Base-by-base conservation (phyloP, 2,888 invertebrate genomes). In the Hypomecis atomaria region DNA sequence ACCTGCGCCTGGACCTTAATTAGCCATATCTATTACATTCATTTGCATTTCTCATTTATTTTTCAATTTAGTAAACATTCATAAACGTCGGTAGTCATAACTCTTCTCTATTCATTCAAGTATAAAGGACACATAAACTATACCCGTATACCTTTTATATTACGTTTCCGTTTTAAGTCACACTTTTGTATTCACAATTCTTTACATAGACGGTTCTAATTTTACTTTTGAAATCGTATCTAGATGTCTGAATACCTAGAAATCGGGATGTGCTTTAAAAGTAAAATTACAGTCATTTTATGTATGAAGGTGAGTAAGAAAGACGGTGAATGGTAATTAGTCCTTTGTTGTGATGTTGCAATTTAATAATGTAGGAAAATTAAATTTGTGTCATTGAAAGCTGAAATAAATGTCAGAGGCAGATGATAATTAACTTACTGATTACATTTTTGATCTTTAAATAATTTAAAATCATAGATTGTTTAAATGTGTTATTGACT, bases 1-100 rank as follows among this genome's bases (percentile, higher is more conserved):
- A 70, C 56, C 56, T 75, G 57, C 78, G 75, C 63, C 61, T 65
- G 60, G 65, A 70, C 40, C 50, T 78, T 88, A 88, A 88, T 88
- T 89, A 88, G 87, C 87, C 71, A 66, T 85, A 87, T 88, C 71
- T 62, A 68, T 85, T 71, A 70, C 75, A 71, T 68, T 36, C n/a
- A 58, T 58, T 62, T 53, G 53, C 62, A 58, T 58, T 38, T 52
- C 23, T 23, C 23, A 23, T 23, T 23, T 23, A 23, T 23, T 23
- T 23, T 23, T 23, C 23, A 23, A 23, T 23, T 23, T 23, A 23
- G 23, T 38, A 4, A 38, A 38, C 9, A 38, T 38, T 38, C 9
- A 38, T 38, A 38, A 8, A 38, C 4, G 9, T 38, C 38, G 38
- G 38, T 8, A 38, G 38, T 33, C 6, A 6, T 33, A 33, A 5